Base-by-base conservation (phyloP, 1,140 invertebrate genomes). In the Habropoda laboriosa region DNA sequence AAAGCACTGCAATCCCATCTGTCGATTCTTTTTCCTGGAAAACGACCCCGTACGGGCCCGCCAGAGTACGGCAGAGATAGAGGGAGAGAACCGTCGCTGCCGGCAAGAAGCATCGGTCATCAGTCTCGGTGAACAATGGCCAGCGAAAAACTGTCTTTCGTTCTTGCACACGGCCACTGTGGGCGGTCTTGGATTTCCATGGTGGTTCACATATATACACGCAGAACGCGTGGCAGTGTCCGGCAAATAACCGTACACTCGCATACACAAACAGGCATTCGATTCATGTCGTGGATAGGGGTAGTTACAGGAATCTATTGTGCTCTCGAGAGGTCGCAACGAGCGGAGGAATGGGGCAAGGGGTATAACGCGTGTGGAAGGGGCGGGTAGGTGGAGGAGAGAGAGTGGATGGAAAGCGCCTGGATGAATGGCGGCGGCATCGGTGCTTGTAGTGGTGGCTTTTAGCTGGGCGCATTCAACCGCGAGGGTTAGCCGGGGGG, bases 231-330 rank as follows among this genome's bases (percentile, higher is more conserved):
- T 60, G 61, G n/a, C 70, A 70, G 81, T 87, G 87, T 87, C 86
- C 86, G 85, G 88, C 85, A 89, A 91, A 89, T 90, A 91, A 89
- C 82, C 88, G 82, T 90, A 60, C 87, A 83, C 86, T 86, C 82
- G 84, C 89, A 90, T 89, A 86, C 85, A 86, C 89, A 89, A 89
- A 90, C 86, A 89, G 81, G 42, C 79, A 77, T 85, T 86, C 86
- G 88, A 90, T 89, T 86, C 88, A 88, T 86, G 80, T 67, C 81
- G 78, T 84, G 81, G 85, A 88, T 83, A 89, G 84, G 76, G 75
- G 83, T 90, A 87, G 87, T 90, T 89, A 89, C 88, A 85, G 88
- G 87, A 89, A 90, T 89, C 87, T 85, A 91, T 89, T 89, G 88
- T 89, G 83, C 81, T 83, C 83, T 87, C 81, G 87, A 89, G 87